A percentile compares a stretch with the other conserved stretches of the same genome.
phyloP scores from a whole-genome alignment of 1,140 invertebrate genomes.

The Phortica variegata region DNA sequence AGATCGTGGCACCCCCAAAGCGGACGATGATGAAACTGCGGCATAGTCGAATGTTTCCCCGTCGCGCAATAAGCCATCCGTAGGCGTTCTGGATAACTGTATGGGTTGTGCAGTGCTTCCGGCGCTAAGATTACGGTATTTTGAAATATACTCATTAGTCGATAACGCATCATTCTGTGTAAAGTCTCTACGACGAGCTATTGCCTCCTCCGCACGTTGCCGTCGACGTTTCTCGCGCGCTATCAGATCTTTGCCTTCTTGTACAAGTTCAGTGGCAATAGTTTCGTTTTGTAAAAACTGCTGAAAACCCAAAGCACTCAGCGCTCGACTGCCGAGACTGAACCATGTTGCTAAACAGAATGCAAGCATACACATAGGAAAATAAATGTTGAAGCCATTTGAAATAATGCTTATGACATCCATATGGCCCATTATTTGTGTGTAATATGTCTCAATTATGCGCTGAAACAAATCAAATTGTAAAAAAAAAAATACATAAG shows the following conservation, averaged over 20 bases:
- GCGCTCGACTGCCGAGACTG: constrained; percentile 83
- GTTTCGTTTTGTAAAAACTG: constrained; percentile 94
- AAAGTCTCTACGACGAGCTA: constrained; percentile 71
- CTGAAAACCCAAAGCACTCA: constrained; percentile 90
- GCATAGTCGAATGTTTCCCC: constrained; percentile 44
- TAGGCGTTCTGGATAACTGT: constrained; percentile 25
- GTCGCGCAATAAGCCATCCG: constrained; percentile 53
- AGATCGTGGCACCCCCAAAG: constrained; percentile 48
- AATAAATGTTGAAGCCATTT: constrained; percentile 98
- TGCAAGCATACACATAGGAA: constrained; percentile 93
- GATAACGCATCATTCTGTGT: constrained; percentile 62
- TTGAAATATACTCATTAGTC: constrained; percentile 52
- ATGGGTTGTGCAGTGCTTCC: not conserved
- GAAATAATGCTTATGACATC: constrained; percentile 96
- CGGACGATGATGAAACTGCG: constrained; percentile 34
- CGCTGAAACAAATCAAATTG: constrained; percentile 67
- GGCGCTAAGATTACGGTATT: constrained; percentile 60
- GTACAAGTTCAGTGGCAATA: constrained; percentile 87
- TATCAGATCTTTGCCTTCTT: constrained; percentile 89
- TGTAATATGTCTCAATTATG: constrained; percentile 54
- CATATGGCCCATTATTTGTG: constrained; percentile 99
- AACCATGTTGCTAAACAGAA: constrained; percentile 96
- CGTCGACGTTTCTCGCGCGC: constrained; percentile 82
- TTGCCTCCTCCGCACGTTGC: constrained; percentile 77
- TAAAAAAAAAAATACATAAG: constrained; percentile 54